Conservation (phyloP, 2,888 invertebrate species). For the Lasioglossum villosulum region DNA sequence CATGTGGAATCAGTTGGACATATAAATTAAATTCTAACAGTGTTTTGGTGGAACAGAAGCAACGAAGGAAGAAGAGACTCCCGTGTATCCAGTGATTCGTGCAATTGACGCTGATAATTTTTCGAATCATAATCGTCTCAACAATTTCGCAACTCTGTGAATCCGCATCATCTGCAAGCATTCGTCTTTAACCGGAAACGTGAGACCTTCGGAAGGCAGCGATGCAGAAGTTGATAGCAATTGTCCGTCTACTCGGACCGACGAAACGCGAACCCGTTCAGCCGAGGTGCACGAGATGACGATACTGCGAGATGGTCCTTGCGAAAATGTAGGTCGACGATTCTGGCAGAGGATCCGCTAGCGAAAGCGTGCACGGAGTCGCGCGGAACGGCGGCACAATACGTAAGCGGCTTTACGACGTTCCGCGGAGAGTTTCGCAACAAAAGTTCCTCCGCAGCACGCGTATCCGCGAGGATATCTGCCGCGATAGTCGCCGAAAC, state of each 20-base stretch:
- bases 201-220: background rate
- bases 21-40: too few relatives aligned
- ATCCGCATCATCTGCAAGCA: background rate
- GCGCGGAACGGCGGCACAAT: background rate
- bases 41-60: background rate
- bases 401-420: constrained; percentile 28
- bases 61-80: too few relatives aligned
- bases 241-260: background rate
- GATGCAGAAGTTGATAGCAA: background rate
- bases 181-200: background rate
- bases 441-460: background rate
- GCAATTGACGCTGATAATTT: too few relatives aligned
- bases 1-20: background rate
- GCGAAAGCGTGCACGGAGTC: background rate
- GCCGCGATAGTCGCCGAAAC: constrained; percentile 20
- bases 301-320: background rate
- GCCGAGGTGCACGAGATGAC: background rate
- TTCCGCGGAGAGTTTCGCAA: constrained; percentile 14
- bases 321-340: background rate
- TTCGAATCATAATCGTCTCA: too few relatives aligned
- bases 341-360: background rate
- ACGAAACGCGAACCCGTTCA: background rate
- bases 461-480: constrained; percentile 3
- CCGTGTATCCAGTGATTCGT: too few relatives aligned
- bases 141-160: background rate